Conservation (phyloP, 2,113 vertebrate species). For the Panthera uncia region DNA sequence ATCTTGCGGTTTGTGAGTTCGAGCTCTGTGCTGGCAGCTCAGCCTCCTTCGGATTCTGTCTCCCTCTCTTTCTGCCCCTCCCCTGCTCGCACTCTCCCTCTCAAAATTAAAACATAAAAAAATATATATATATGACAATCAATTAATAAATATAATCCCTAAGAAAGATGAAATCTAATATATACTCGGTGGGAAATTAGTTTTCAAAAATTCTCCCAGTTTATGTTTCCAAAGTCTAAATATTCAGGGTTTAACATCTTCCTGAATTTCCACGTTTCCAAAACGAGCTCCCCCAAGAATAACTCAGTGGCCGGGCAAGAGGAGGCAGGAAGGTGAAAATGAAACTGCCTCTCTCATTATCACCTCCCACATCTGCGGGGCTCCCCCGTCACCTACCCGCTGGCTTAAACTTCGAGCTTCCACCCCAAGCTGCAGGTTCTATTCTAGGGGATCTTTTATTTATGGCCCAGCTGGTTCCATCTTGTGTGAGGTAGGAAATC, state of each 20-base stretch:
- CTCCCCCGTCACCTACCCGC: neutral
- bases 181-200: neutral
- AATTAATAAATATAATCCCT: neutral
- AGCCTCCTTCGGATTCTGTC: no score
- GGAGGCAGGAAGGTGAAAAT: slow-evolving; percentile 75
- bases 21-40: no score
- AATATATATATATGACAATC: neutral
- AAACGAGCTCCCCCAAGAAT: slow-evolving; percentile 23
- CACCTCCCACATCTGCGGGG: slow-evolving; percentile 64
- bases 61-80: no score
- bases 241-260: neutral
- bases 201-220: neutral
- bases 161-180: neutral
- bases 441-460: neutral
- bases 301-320: slow-evolving; percentile 62
- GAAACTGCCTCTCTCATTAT: slow-evolving; percentile 79
- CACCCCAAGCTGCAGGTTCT: neutral
- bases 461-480: neutral
- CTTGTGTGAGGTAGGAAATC: neutral
- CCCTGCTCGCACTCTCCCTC: no score
- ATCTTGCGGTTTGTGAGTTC: no score
- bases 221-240: neutral
- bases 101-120: no score
- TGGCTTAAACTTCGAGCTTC: slow-evolving; percentile 18
- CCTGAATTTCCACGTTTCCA: neutral